These are phyloP conservation scores for Galleria mellonella DNA, from an alignment of 1,140 invertebrate species.

Conservation along the genomic window DNA sequence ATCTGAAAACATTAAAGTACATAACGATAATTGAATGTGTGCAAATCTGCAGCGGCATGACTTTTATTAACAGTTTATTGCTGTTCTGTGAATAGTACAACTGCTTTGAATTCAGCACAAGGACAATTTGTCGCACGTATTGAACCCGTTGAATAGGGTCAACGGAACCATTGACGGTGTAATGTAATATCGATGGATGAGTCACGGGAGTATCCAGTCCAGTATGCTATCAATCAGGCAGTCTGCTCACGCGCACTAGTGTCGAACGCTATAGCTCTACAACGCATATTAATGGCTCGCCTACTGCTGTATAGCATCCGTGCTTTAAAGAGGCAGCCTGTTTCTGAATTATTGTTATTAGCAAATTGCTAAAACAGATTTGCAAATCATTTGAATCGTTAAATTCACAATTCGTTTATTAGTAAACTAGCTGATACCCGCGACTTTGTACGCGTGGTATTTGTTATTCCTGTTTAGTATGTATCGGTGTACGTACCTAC, in stretches of 20 bases:
- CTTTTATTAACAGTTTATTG: slow-evolving; percentile 28
- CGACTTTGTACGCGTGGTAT: too few relatives aligned
- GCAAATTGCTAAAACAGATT: too few relatives aligned
- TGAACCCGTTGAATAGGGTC: slow-evolving; percentile 60
- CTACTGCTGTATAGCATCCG: slow-evolving; percentile 24
- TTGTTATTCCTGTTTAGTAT: too few relatives aligned
- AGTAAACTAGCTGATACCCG: too few relatives aligned
- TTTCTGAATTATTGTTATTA: not conserved
- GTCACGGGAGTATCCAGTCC: slow-evolving; percentile 55
- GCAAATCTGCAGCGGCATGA: not conserved
- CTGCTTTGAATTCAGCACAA: slow-evolving; percentile 56
- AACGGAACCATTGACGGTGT: slow-evolving; percentile 52
- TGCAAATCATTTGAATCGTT: too few relatives aligned
- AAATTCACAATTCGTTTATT: too few relatives aligned
- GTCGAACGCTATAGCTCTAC: slow-evolving; percentile 32
- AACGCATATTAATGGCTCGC: slow-evolving; percentile 54
- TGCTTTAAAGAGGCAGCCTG: slow-evolving; percentile 1
- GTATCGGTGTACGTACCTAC: too few relatives aligned
- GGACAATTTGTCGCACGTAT: slow-evolving; percentile 54
- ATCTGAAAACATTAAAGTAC: too few relatives aligned
- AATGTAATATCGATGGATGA: slow-evolving; percentile 53
- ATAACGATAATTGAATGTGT: too few relatives aligned
- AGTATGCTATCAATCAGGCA: slow-evolving; percentile 41
- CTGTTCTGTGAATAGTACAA: slow-evolving; percentile 46
- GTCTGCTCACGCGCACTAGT: slow-evolving; percentile 37